Conservation (phyloP, 2,113 vertebrate species). For the Thamnaconus septentrionalis region DNA sequence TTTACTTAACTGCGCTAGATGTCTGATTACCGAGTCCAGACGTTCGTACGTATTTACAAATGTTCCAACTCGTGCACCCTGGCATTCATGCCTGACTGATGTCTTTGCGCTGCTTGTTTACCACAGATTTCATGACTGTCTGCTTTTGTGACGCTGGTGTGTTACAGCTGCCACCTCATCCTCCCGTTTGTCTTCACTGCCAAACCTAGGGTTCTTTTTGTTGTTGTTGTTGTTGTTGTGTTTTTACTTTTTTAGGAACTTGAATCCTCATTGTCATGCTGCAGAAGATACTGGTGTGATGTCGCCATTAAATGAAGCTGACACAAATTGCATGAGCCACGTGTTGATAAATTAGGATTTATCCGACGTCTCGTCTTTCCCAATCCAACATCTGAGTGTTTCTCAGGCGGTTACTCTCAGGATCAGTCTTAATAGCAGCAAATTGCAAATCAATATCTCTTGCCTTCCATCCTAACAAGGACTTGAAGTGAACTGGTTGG, state of each 20-base stretch:
- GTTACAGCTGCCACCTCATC: constrained; percentile 23
- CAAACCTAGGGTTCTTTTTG: neutral
- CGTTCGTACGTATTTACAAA: neutral
- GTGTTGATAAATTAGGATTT: neutral
- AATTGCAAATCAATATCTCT: constrained; percentile 6
- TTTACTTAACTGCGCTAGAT: neutral
- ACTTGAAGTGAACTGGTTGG: too few relatives aligned
- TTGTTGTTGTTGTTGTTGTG: neutral
- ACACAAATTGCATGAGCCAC: constrained; percentile 2
- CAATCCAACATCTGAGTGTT: neutral
- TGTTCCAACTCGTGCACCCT: neutral
- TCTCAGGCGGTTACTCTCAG: constrained; percentile 8
- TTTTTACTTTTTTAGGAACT: constrained; percentile 2
- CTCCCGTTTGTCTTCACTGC: constrained; percentile 1
- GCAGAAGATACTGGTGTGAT: neutral
- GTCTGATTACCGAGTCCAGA: neutral
- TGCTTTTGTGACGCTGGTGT: constrained; percentile 9
- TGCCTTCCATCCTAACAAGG: too few relatives aligned
- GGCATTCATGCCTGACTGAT: constrained; percentile 23
- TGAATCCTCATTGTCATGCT: constrained; percentile 1
- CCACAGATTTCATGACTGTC: constrained; percentile 27
- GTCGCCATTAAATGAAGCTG: neutral
- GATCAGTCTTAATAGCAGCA: constrained; percentile 4
- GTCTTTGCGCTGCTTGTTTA: constrained; percentile 24
- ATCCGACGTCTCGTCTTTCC: neutral